Evolutionary conservation across 2,888 invertebrate genomes (phyloP).

Genomic region (Liodrosophila aerea): DNA sequence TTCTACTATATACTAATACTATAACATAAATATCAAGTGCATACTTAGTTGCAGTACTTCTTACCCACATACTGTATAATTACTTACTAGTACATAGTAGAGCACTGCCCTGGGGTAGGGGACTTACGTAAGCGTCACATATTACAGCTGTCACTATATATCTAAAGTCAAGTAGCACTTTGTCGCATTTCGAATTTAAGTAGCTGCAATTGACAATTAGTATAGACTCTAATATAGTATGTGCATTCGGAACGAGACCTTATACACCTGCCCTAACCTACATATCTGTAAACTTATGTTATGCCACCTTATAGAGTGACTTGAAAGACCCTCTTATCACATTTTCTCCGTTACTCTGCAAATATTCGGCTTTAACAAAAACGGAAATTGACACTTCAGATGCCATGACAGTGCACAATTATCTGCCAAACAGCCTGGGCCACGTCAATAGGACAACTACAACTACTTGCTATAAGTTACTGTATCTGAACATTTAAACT

Average conservation of each 20-base stretch:
- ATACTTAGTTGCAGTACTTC: slow-evolving; percentile 13
- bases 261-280: no score
- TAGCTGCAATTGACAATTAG: slow-evolving; percentile 3
- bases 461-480: no score
- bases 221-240: slow-evolving; percentile 9
- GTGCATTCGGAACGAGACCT: no score
- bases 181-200: neutral
- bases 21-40: neutral
- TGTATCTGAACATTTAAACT: no score
- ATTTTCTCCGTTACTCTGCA: slow-evolving; percentile 15
- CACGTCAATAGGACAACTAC: no score
- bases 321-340: no score
- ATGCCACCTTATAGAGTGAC: no score
- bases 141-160: neutral
- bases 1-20: slow-evolving; percentile 2
- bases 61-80: slow-evolving; percentile 37
- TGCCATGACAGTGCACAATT: slow-evolving; percentile 1
- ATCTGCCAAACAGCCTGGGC: slow-evolving; percentile 25
- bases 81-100: slow-evolving; percentile 6
- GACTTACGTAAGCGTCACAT: slow-evolving; percentile 32
- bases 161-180: slow-evolving; percentile 4
- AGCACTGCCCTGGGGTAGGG: neutral
- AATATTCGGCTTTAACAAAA: slow-evolving; percentile 17
- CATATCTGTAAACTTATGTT: no score
- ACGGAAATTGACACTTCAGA: slow-evolving; percentile 42